These are phyloP conservation scores for Scaptomyza parva DNA, from an alignment of 2,888 invertebrate species.

Conservation along the genomic window DNA sequence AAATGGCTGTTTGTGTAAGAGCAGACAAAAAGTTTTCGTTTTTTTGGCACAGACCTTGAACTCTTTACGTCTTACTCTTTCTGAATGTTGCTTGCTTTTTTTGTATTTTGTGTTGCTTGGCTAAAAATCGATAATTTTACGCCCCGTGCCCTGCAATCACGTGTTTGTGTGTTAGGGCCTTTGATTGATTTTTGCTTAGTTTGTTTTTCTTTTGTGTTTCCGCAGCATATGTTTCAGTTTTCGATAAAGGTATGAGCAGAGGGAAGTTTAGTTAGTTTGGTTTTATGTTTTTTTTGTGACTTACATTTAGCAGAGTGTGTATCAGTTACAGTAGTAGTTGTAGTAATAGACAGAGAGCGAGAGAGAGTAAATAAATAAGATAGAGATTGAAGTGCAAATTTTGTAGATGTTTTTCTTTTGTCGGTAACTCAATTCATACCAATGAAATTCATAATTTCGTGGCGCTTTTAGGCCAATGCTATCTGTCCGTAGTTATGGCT, in stretches of 20 bases:
- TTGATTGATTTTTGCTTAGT: slow-evolving; percentile 63
- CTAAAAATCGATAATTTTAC: slow-evolving; percentile 64
- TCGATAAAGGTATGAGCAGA: no score
- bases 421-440: slow-evolving; percentile 77
- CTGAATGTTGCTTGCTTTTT: slow-evolving; percentile 5
- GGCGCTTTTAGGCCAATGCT: slow-evolving; percentile 85
- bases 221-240: slow-evolving; percentile 57
- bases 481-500: slow-evolving; percentile 82
- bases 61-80: slow-evolving; percentile 48
- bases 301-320: slow-evolving; percentile 67
- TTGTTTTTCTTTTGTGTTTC: slow-evolving; percentile 7
- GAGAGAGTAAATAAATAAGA: slow-evolving; percentile 27
- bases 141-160: slow-evolving; percentile 27
- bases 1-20: slow-evolving; percentile 22
- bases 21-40: slow-evolving; percentile 21
- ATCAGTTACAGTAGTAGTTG: slow-evolving; percentile 39
- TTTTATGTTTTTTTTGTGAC: slow-evolving; percentile 46
- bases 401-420: background rate
- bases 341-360: slow-evolving; percentile 34
- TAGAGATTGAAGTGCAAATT: slow-evolving; percentile 37
- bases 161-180: slow-evolving; percentile 12
- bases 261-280: slow-evolving; percentile 12
- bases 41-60: slow-evolving; percentile 74
- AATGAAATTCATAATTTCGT: slow-evolving; percentile 85
- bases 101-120: slow-evolving; percentile 18